Conservation (phyloP, 2,113 vertebrate species). For the Alces alces region DNA sequence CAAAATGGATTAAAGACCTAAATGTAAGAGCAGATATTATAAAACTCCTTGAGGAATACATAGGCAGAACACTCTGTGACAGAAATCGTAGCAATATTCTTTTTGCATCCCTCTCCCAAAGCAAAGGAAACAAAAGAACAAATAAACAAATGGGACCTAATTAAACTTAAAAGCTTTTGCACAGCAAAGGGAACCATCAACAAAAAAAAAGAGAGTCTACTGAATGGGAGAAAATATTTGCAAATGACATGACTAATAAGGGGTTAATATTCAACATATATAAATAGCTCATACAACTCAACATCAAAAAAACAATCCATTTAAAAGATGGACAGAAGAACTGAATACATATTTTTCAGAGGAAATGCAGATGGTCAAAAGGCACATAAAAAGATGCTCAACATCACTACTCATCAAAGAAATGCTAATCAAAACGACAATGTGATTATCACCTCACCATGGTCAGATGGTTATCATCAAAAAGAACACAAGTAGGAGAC, state of each 20-base stretch:
- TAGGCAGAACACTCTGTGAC: not conserved
- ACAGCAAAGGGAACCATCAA: not conserved
- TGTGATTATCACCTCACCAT: not conserved
- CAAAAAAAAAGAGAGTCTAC: not conserved
- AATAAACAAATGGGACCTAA: not conserved
- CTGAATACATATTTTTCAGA: not conserved
- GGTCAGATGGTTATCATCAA: not conserved
- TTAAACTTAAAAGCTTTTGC: not conserved
- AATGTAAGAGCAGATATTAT: not conserved
- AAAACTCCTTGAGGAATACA: not conserved
- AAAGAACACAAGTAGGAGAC: not conserved
- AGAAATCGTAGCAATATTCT: not conserved
- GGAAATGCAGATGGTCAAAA: not conserved
- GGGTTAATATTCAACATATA: not conserved
- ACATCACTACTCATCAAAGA: not conserved
- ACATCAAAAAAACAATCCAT: not conserved
- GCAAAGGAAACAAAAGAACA: not conserved
- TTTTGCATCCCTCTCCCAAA: not conserved
- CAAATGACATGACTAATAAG: not conserved
- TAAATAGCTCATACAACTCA: not conserved
- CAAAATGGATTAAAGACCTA: not conserved
- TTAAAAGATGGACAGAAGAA: not conserved
- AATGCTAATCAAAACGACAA: not conserved
- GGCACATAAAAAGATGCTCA: not conserved
- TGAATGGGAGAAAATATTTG: not conserved